Evolutionary conservation across 2,113 vertebrate species (phyloP).

Genomic region (Oryzias woworae): DNA sequence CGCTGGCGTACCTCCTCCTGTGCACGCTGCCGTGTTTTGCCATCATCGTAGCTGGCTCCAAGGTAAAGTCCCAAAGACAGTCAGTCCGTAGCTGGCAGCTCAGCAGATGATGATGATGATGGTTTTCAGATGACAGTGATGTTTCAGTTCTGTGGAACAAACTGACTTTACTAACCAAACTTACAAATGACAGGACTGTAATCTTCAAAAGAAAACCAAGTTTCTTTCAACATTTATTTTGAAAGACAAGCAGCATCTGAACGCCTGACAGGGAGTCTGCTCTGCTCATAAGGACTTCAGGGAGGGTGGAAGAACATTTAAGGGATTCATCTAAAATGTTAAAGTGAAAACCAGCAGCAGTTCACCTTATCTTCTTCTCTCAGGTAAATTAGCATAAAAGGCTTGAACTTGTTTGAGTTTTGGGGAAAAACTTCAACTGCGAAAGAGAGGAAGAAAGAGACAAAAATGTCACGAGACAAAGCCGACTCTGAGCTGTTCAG

Average conservation of each 20-base stretch:
- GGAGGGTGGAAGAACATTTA: too few relatives aligned
- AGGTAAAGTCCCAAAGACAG: conserved; percentile 70
- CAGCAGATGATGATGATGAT: too few relatives aligned
- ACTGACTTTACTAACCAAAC: conserved; percentile 6
- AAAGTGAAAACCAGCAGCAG: too few relatives aligned
- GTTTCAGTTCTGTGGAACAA: conserved; percentile 37
- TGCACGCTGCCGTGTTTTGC: conserved; percentile 82
- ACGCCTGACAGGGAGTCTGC: too few relatives aligned
- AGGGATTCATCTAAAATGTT: too few relatives aligned
- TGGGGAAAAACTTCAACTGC: background rate
- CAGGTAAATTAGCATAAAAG: too few relatives aligned
- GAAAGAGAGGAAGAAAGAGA: conserved; percentile 18
- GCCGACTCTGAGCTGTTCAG: conserved; percentile 45
- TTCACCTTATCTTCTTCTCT: too few relatives aligned
- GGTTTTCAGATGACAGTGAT: conserved; percentile 1
- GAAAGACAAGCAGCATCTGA: too few relatives aligned
- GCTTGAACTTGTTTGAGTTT: too few relatives aligned
- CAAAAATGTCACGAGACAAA: conserved; percentile 45
- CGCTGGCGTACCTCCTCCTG: conserved; percentile 73
- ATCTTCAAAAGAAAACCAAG: background rate
- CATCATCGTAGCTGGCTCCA: conserved; percentile 77
- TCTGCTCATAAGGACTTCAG: too few relatives aligned
- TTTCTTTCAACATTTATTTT: too few relatives aligned
- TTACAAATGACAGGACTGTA: conserved; percentile 12
- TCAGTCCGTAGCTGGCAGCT: too few relatives aligned